Percentiles rank a stretch among this genome's conserved stretches.
These are phyloP conservation scores for Scaptomyza parva DNA, from an alignment of 2,888 invertebrate species.

Conservation along the genomic window DNA sequence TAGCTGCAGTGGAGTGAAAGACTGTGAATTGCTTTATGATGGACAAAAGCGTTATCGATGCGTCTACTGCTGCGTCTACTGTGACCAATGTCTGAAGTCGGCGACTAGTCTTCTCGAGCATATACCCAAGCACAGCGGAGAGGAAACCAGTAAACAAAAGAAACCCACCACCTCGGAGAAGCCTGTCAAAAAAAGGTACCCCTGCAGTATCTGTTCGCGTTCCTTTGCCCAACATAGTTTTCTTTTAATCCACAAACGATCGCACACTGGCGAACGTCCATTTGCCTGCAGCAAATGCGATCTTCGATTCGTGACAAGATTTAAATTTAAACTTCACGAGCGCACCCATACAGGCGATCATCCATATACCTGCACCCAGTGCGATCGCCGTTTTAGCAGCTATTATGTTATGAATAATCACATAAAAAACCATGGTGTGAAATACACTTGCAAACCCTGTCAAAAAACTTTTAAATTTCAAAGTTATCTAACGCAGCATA, in stretches of 20 bases:
- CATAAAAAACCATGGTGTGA: no score
- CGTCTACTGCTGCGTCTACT: constrained; percentile 48
- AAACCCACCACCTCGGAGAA: constrained; percentile 68
- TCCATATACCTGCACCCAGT: no score
- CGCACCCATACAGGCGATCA: no score
- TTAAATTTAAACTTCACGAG: constrained; percentile 84
- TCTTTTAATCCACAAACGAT: constrained; percentile 85
- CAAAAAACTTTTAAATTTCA: constrained; percentile 67
- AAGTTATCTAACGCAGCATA: constrained; percentile 44
- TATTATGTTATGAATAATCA: no score
- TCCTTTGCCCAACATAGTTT: constrained; percentile 80
- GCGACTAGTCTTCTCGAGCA: constrained; percentile 73
- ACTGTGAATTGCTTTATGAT: constrained; percentile 83
- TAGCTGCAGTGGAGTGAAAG: constrained; percentile 29
- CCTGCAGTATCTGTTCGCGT: constrained; percentile 77
- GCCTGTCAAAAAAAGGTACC: constrained; percentile 76
- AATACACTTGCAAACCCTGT: constrained; percentile 71
- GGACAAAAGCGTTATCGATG: constrained; percentile 60
- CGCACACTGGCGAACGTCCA: constrained; percentile 82
- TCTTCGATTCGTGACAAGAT: constrained; percentile 75
- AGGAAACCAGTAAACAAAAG: constrained; percentile 79
- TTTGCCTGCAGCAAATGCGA: constrained; percentile 78
- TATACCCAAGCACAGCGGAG: constrained; percentile 79
- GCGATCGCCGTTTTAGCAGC: no score
- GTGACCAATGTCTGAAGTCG: constrained; percentile 68